Conservation (phyloP, 1,140 invertebrate species). For the Drosophila rhopaloa region DNA sequence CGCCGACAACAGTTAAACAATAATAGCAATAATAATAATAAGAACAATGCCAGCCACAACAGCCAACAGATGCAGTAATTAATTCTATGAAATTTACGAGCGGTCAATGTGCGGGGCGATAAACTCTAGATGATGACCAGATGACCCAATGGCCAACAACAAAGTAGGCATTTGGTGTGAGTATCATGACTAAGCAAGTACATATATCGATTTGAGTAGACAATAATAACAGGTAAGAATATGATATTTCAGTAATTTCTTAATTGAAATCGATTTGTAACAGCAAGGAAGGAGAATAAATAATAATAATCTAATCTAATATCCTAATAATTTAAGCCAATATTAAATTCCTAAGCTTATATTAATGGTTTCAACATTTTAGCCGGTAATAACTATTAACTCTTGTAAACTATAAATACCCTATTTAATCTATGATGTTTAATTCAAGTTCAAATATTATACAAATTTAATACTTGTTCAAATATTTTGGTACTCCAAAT, state of each 20-base stretch:
- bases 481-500: no score
- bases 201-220: slow-evolving; percentile 8
- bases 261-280: background rate
- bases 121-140: slow-evolving; percentile 42
- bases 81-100: slow-evolving; percentile 54
- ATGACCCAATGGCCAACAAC: slow-evolving; percentile 33
- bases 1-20: slow-evolving; percentile 59
- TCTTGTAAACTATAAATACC: no score
- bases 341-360: no score
- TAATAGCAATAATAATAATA: slow-evolving; percentile 54
- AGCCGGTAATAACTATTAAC: no score
- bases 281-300: no score
- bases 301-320: no score
- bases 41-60: slow-evolving; percentile 16
- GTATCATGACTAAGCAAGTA: slow-evolving; percentile 26
- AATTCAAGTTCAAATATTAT: no score
- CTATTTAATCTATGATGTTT: no score
- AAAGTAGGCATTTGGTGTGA: background rate
- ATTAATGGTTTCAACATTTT: no score
- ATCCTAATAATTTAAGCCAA: no score
- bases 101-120: slow-evolving; percentile 26
- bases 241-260: background rate
- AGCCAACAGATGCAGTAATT: slow-evolving; percentile 51
- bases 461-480: no score
- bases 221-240: slow-evolving; percentile 5